phyloP scores from a whole-genome alignment of 2,888 invertebrate species.

The Erannis defoliaria region DNA sequence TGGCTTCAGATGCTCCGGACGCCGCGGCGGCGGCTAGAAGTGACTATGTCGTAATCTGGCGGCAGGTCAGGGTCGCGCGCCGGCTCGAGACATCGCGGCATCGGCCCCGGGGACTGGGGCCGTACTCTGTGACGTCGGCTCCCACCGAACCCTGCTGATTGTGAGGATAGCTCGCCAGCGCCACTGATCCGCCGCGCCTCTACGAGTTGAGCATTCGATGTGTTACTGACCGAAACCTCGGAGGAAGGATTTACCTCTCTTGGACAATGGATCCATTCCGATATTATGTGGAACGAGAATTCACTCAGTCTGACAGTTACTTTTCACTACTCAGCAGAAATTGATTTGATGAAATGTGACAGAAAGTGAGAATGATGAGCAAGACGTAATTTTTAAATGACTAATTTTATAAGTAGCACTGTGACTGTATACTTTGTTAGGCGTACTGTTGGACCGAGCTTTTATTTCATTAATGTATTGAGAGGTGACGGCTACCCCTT shows the following conservation, averaged over 20 bases:
- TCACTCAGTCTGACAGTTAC: neutral
- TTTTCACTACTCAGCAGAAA: neutral
- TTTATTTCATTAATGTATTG: too few species aligned
- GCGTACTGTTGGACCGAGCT: too few species aligned
- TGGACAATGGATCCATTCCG: too few species aligned
- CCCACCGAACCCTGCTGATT: conserved; percentile 60
- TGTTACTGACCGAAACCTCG: too few species aligned
- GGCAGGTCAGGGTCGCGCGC: conserved; percentile 31
- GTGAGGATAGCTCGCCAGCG: conserved; percentile 63
- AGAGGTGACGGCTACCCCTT: too few species aligned
- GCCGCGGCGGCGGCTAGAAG: neutral
- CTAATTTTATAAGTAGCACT: too few species aligned
- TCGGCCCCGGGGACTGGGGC: conserved; percentile 23
- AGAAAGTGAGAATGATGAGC: neutral
- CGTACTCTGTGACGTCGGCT: neutral
- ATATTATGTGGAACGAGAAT: too few species aligned
- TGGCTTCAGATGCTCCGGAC: neutral
- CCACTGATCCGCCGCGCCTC: conserved; percentile 38
- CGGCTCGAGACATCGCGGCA: conserved; percentile 48
- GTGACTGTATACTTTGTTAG: too few species aligned
- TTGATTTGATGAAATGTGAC: neutral
- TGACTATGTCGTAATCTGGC: conserved; percentile 4
- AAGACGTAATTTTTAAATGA: too few species aligned
- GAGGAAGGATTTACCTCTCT: too few species aligned
- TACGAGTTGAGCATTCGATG: too few species aligned